Base-by-base conservation (phyloP, 2,797 vertebrate species). In the Dermochelys coriacea region DNA sequence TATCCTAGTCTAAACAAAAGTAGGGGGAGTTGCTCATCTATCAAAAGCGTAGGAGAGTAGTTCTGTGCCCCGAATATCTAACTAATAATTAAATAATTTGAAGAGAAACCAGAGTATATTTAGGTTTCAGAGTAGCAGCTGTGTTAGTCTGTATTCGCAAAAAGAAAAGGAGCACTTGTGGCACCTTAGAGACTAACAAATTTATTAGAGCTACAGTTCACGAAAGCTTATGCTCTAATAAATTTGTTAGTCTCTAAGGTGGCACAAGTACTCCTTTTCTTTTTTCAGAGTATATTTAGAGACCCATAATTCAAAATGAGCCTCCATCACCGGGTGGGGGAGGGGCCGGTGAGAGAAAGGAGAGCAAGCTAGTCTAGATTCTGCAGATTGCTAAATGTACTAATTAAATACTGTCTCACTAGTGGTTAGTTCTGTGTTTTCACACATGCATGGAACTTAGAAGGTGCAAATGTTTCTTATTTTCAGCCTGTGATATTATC, bases 391-490 rank as follows among this genome's bases (percentile, higher is more conserved):
- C 59, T 54, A 80, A 71, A 89, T 31, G 14, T 78, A 91, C 84
- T 87, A 85, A 96, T 92, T 93, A 93, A 75, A 85, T 91, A 78
- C 85, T 1, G 68, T 89, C 91, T 93, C 96, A 78, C 93, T 75
- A 3, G 88, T 61, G 80, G 9, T 86, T 16, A 77, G 27, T 31
- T 51, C 91, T 86, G 84, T 61, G 84, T 89, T 93, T 95, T 95
- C 94, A 87, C 93, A 92, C 15, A 82, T 2, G 47, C 88, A 85
- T 80, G 80, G 78, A 55, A 59, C 80, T 4, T 8, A 47, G 80
- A 93, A 96, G 91, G 91, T 89, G 77, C 85, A 92, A 96, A 92
- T 49, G 84, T 29, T 86, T 85, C 88, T 89, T 87, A 86, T 71
- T 86, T 25, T 10, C 68, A 84, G 88, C 11, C 80, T 64, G 81